Percentiles rank a stretch among this genome's conserved stretches.
Conservation (phyloP, 2,113 vertebrate species). For the Gasterosteus aculeatus region DNA sequence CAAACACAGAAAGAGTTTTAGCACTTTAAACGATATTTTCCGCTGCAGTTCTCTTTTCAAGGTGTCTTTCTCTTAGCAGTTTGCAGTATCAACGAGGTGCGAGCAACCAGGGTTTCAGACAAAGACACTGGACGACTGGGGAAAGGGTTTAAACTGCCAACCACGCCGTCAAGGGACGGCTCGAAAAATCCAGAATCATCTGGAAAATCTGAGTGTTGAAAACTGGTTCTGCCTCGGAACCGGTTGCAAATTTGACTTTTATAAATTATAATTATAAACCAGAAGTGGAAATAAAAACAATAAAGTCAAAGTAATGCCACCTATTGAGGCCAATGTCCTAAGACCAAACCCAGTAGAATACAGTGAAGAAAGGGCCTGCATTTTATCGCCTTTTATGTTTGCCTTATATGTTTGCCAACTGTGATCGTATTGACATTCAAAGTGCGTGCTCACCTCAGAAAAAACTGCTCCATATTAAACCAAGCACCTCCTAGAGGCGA, state of each 20-base stretch:
- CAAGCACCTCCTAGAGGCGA: not conserved
- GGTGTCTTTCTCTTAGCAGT: conserved; percentile 8
- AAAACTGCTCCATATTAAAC: not conserved
- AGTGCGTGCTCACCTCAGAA: not conserved
- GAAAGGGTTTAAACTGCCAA: not conserved
- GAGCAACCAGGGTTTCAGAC: not conserved
- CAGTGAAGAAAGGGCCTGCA: not conserved
- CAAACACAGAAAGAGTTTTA: conserved; percentile 51
- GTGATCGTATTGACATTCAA: no score
- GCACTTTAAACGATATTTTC: conserved; percentile 38
- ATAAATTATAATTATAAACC: not conserved
- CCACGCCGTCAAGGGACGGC: not conserved
- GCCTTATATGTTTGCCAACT: not conserved
- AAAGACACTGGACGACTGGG: not conserved
- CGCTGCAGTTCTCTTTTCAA: conserved; percentile 9
- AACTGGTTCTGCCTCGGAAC: not conserved
- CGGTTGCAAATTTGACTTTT: not conserved
- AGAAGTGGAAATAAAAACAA: not conserved
- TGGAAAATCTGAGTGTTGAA: not conserved
- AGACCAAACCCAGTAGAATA: not conserved
- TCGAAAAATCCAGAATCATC: not conserved
- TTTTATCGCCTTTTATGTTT: not conserved
- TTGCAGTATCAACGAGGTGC: not conserved
- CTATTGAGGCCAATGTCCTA: not conserved
- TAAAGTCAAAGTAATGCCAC: not conserved